These are phyloP conservation scores for Acrocephalus arundinaceus DNA, from an alignment of 2,113 vertebrate species.

Conservation along the genomic window DNA sequence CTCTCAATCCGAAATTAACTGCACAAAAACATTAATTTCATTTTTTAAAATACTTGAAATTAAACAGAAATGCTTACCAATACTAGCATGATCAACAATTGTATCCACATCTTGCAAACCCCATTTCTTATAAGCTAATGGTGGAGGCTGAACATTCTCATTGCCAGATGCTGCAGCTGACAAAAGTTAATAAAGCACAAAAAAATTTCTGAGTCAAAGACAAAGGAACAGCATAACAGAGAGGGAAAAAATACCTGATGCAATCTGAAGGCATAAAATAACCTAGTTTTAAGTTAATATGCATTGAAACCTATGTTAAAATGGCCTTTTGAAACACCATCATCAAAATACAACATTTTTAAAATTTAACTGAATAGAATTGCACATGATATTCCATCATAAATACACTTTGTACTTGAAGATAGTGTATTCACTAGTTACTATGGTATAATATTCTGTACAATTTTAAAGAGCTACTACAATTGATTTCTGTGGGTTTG, in stretches of 20 bases:
- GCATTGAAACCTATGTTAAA: not conserved
- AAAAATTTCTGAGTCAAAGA: not conserved
- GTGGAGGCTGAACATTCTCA: slow-evolving; percentile 93
- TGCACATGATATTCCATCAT: not conserved
- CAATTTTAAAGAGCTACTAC: not conserved
- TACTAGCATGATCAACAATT: slow-evolving; percentile 92
- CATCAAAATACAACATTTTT: not conserved
- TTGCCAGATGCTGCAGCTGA: slow-evolving; percentile 93
- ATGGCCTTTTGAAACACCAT: not conserved
- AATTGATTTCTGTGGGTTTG: not conserved
- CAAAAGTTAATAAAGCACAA: slow-evolving; percentile 24
- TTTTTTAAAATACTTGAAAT: not conserved
- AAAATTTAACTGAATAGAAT: not conserved
- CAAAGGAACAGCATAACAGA: not conserved
- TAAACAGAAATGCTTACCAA: slow-evolving; percentile 80
- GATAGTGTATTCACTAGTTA: not conserved
- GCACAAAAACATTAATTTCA: not conserved
- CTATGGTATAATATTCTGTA: not conserved
- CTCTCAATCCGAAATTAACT: not conserved
- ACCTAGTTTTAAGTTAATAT: not conserved
- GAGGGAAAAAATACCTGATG: not conserved
- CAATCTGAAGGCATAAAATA: not conserved
- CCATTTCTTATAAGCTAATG: slow-evolving; percentile 98
- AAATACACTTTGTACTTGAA: not conserved
- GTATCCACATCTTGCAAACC: slow-evolving; percentile 93